A percentile compares a stretch with the other conserved stretches of the same genome.
phyloP scores from a whole-genome alignment of 35 echinoderm and acorn worm genomes.

The Heliocidaris erythrogramma region DNA sequence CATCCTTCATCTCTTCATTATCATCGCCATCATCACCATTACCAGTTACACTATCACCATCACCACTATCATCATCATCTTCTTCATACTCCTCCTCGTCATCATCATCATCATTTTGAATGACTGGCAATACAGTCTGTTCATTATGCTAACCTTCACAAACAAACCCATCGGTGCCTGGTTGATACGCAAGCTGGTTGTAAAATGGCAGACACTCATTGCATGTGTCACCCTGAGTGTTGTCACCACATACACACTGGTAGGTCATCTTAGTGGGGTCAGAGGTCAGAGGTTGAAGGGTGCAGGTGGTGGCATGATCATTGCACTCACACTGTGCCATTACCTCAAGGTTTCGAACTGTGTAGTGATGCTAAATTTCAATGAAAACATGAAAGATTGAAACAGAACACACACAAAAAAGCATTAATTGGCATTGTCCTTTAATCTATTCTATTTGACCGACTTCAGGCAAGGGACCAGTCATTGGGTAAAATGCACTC shows the following conservation, averaged over 20 bases:
- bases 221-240: conserved; percentile 77
- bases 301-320: conserved; percentile 73
- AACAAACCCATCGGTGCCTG: conserved; percentile 61
- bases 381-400: not conserved
- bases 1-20: too few relatives aligned
- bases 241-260: conserved; percentile 85
- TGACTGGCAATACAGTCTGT: not conserved
- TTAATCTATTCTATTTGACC: too few relatives aligned
- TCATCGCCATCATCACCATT: too few relatives aligned
- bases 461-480: too few relatives aligned
- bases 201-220: conserved; percentile 88
- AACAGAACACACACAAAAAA: not conserved
- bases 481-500: too few relatives aligned
- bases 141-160: conserved; percentile 57
- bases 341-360: conserved; percentile 79
- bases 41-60: too few relatives aligned
- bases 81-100: too few relatives aligned
- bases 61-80: too few relatives aligned
- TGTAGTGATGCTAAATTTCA: conserved; percentile 85
- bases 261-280: conserved; percentile 64
- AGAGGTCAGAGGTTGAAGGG: conserved; percentile 53
- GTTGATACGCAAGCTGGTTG: conserved; percentile 87
- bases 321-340: conserved; percentile 85
- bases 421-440: too few relatives aligned
- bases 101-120: too few relatives aligned